Conservation (phyloP, 2,888 invertebrate genomes). For the Mantis religiosa region DNA sequence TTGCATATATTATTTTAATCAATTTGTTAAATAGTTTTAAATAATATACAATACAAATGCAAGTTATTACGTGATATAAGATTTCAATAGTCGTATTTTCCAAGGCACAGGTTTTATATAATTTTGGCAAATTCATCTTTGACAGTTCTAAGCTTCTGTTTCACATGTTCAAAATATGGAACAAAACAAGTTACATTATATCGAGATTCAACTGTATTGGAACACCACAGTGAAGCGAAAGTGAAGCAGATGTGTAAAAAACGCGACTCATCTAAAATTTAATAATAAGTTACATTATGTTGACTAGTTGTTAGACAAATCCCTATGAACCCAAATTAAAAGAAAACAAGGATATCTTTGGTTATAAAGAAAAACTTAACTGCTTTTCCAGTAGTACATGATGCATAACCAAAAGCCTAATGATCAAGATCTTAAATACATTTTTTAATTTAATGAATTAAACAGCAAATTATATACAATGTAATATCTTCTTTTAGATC, state of each 20-base stretch:
- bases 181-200: background rate
- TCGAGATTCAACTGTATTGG: too few relatives aligned
- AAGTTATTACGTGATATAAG: background rate
- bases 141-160: background rate
- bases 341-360: background rate
- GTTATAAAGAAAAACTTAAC: background rate
- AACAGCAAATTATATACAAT: background rate
- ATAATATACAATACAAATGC: background rate
- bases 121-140: background rate
- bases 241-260: too few relatives aligned
- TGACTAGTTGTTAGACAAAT: conserved; percentile 11
- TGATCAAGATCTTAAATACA: too few relatives aligned
- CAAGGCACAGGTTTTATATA: background rate
- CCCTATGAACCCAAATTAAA: background rate
- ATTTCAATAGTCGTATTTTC: background rate
- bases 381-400: background rate
- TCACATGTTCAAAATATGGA: background rate
- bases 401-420: background rate
- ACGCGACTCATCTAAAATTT: too few relatives aligned
- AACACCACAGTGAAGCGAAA: too few relatives aligned
- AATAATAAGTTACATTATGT: background rate
- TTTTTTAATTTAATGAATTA: background rate
- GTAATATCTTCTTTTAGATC: background rate
- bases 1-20: background rate
- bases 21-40: background rate